phyloP scores from a whole-genome alignment of 2,797 vertebrate species.

The Buceros bicornis region DNA sequence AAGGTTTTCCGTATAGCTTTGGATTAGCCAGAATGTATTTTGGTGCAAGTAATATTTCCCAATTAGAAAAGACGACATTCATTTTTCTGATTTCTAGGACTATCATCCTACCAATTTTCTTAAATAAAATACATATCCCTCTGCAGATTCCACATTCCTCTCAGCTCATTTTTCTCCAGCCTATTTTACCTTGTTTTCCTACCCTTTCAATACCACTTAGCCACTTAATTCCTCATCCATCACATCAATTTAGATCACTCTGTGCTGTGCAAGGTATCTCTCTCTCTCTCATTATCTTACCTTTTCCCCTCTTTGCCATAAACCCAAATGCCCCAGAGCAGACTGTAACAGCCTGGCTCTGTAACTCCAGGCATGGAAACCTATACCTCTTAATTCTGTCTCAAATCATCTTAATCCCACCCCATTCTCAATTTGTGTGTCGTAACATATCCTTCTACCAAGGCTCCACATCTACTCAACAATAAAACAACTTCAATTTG shows the following conservation, averaged over 20 bases:
- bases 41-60: neutral
- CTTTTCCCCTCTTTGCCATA: neutral
- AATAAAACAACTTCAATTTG: neutral
- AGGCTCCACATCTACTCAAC: neutral
- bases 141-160: neutral
- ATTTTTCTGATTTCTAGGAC: neutral
- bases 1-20: neutral
- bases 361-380: neutral
- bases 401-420: neutral
- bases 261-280: neutral
- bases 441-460: neutral
- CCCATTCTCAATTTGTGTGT: neutral
- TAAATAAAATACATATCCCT: neutral
- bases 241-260: neutral
- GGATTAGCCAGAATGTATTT: neutral
- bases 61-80: neutral
- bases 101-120: neutral
- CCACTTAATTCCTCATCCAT: slow-evolving; percentile 31
- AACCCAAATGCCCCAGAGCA: neutral
- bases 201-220: neutral
- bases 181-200: slow-evolving; percentile 9
- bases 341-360: neutral
- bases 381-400: neutral
- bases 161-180: neutral
- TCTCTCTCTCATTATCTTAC: neutral